Conservation (phyloP, 1,140 invertebrate genomes). For the Drosophila melanica region DNA sequence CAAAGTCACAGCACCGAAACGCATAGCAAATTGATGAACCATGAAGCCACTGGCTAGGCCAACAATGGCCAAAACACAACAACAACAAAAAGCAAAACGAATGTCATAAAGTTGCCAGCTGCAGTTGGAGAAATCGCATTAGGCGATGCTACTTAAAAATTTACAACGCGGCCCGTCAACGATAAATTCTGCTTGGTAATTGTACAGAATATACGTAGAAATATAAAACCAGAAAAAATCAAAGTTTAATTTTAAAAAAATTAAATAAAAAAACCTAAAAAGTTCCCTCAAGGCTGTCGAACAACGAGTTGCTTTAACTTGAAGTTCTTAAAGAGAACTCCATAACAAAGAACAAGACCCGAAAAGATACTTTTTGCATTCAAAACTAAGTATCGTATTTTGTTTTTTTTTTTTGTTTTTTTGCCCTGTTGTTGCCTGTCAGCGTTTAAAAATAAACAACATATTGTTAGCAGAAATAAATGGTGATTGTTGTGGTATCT, state of each 20-base stretch:
- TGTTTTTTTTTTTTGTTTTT: not conserved
- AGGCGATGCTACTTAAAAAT: conserved; percentile 52
- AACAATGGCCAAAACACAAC: conserved; percentile 4
- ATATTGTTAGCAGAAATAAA: conserved; percentile 25
- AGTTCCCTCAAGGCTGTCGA: conserved; percentile 38
- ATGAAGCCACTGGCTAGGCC: conserved; percentile 29
- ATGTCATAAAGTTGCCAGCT: conserved; percentile 44
- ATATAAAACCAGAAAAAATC: conserved; percentile 10
- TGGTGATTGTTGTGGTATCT: conserved; percentile 2
- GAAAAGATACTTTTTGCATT: conserved; percentile 41
- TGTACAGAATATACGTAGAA: conserved; percentile 34
- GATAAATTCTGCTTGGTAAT: conserved; percentile 50
- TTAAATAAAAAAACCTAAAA: conserved; percentile 5
- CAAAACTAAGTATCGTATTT: conserved; percentile 26
- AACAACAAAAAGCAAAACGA: conserved; percentile 22
- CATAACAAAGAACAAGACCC: conserved; percentile 14
- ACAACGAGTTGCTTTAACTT: conserved; percentile 19
- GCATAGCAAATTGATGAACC: conserved; percentile 44
- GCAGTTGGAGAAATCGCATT: conserved; percentile 50
- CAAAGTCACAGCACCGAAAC: conserved; percentile 30
- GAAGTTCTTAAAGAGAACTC: not conserved
- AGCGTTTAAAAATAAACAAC: conserved; percentile 47
- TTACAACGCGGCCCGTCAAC: conserved; percentile 42
- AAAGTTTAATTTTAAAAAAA: conserved; percentile 3
- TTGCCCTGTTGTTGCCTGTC: conserved; percentile 25